Evolutionary conservation across 2,113 vertebrate genomes (phyloP), one percentile per base, ranked within the genome.

Genomic region (Lamprotornis superbus): DNA sequence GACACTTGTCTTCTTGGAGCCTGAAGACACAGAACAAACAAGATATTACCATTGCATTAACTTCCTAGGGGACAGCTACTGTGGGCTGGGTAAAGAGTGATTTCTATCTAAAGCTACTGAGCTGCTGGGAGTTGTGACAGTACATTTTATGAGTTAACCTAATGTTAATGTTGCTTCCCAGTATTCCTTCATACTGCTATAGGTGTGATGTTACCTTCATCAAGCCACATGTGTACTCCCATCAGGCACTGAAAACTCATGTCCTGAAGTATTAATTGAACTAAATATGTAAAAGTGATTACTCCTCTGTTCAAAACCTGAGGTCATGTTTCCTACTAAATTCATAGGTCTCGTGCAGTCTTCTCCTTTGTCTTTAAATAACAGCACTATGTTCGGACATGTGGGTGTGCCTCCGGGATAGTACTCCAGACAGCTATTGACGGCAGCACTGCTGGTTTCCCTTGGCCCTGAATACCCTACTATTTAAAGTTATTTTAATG

Each of bases 401-500:
- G 70, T 69, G 96, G 94, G 92, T 90, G 96, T 92, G 95, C 92
- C 91, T 39, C 46, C 0, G 5, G 87, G 63, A 46, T 8, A n/a
- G 82, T 15, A 27, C 90, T 75, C 24, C 2, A 56, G 70, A 49
- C 25, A 67, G 63, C 92, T 57, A 50, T 57, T 71, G 61, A 30
- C 42, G 88, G 80, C 71, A 50, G 42, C 2, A 5, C 61, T 83
- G 60, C 37, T 86, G 91, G 86, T 92, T 94, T 94, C 47, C 59
- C 44, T 83, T 96, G 94, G 96, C 94, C 64, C 33, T 14, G 42
- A 70, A 25, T n/a, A 90, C 71, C 63, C 75, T 76, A 23, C 47
- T 81, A 74, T 93, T 96, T 78, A 31, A 65, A 91, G 81, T 81
- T 75, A 70, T 89, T 96, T 95, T 92, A 74, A 89, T 25, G 21